Evolutionary conservation across 2,888 invertebrate species (phyloP), one percentile per base, ranked within the genome.

Genomic region (Acanthosepion esculentum): DNA sequence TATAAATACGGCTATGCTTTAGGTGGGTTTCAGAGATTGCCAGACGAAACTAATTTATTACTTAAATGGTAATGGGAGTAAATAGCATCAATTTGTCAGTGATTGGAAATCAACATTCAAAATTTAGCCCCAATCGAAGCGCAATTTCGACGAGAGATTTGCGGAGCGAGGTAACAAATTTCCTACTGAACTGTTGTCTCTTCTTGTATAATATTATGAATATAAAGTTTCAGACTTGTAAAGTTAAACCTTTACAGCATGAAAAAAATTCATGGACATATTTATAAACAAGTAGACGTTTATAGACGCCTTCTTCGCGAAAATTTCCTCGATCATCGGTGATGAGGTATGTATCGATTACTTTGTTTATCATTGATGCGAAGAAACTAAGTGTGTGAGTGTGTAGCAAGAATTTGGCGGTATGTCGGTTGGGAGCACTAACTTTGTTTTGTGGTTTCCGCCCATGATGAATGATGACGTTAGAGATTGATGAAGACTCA

Each of bases 401-500:
- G 78, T 78, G 78, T 2, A 15, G 78, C 26, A 29, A 26, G 78
- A 15, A 33, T 0, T n/a, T 10, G n/a, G 78, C n/a, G 33, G 78
- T 78, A 23, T 10, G 12, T 7, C 78, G n/a, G n/a, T 78, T 78
- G 78, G n/a, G 33, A 78, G 78, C 23, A 33, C 18, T 78, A 64
- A 64, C 64, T 23, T 64, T 64, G 64, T 78, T 78, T 78, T 78
- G 78, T 78, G 78, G 78, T 78, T 78, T 78, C 29, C 18, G n/a
- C 12, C 10, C n/a, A 15, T n/a, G 78, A 78, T 78, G 78, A 78
- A 78, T 78, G 78, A 78, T n/a, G 78, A n/a, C 15, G 78, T n/a
- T 78, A n/a, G 78, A 78, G 78, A 78, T 78, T 78, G 78, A 78
- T 78, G 78, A 78, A 78, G 78, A 78, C 78, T 33, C 78, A 78